Conservation (phyloP, 1,140 invertebrate species). For the Ips nitidus region DNA sequence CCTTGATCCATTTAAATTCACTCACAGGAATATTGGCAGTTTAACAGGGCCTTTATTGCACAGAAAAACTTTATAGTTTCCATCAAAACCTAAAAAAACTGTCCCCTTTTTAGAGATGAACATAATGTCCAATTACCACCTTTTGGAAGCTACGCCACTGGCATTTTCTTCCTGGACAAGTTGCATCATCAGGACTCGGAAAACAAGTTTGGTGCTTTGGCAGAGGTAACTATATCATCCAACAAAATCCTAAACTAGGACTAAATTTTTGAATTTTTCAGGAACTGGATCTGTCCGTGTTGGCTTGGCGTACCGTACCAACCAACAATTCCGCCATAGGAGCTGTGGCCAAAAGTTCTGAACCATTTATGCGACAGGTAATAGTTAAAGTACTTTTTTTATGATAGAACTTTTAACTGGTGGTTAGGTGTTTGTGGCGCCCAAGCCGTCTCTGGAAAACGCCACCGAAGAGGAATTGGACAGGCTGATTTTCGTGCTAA, state of each 20-base stretch:
- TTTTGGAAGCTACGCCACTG: slow-evolving; percentile 91
- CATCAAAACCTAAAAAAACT: not conserved
- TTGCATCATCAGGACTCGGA: slow-evolving; percentile 80
- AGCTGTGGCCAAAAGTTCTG: slow-evolving; percentile 85
- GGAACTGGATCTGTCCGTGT: slow-evolving; percentile 75
- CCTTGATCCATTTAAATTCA: too few relatives aligned
- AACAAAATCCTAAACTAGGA: too few relatives aligned
- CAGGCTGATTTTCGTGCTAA: slow-evolving; percentile 82
- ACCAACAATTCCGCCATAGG: slow-evolving; percentile 85
- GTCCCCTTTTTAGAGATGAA: slow-evolving; percentile 61
- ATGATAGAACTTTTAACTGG: too few relatives aligned
- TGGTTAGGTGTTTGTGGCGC: slow-evolving; percentile 27
- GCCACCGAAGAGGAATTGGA: slow-evolving; percentile 46
- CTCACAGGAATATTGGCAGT: too few relatives aligned
- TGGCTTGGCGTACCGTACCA: slow-evolving; percentile 92
- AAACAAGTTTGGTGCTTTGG: slow-evolving; percentile 76
- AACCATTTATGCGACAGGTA: slow-evolving; percentile 91
- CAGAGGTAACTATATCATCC: slow-evolving; percentile 52
- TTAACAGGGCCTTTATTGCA: too few relatives aligned
- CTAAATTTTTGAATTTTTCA: slow-evolving; percentile 5
- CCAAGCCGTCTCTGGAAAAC: slow-evolving; percentile 16
- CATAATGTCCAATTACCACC: slow-evolving; percentile 80
- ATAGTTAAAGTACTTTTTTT: not conserved
- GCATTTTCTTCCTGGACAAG: slow-evolving; percentile 91
- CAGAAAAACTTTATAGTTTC: too few relatives aligned